Evolutionary conservation across 2,888 invertebrate species (phyloP), one percentile per base, ranked within the genome.

Genomic region (Villa cingulata): DNA sequence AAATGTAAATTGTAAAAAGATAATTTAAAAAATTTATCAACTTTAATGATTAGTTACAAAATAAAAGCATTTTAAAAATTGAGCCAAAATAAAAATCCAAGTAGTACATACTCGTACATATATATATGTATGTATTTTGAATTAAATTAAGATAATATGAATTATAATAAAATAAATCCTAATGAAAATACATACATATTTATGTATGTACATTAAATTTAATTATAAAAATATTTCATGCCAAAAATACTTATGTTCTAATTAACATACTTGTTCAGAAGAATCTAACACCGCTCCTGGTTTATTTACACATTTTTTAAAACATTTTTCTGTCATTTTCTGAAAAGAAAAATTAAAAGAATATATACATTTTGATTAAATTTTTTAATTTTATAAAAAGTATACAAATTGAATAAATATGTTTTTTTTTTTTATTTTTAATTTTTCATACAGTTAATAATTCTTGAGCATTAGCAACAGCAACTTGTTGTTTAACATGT

Each of bases 301-400:
- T 66, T 90, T 94, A 45, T 71, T 72, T 58, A 96, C 80, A 69
- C 96, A 96, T 64, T 94, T 94, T 67, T 85, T 87, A 68, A 95
- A 96, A 71, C 96, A 96, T 72, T 95, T 95, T 63, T 94, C 90
- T 41, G 92, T 88, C 83, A 95, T 91, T 84, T 92, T 94, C 80
- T 88, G 70, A 37, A 74, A 74, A 58, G 29, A 45, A 34, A 27
- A 23, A 23, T 6, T 23, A 6, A 23, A 6, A 6, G 7, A 23
- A 6, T 23, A 23, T 7, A 23, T 23, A 23, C 14, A 23, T 41
- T 41, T n/a, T 47, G 27, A 48, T 15, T n/a, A 15, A 23, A 27
- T 4, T 48, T 48, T n/a, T n/a, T n/a, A n/a, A 45, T 50, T 27
- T 37, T 34, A 19, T 45, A 3, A 41, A 37, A 37, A n/a, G n/a